These are phyloP conservation scores for Saccopteryx bilineata DNA, from an alignment of 2,113 vertebrate species.

Conservation along the genomic window DNA sequence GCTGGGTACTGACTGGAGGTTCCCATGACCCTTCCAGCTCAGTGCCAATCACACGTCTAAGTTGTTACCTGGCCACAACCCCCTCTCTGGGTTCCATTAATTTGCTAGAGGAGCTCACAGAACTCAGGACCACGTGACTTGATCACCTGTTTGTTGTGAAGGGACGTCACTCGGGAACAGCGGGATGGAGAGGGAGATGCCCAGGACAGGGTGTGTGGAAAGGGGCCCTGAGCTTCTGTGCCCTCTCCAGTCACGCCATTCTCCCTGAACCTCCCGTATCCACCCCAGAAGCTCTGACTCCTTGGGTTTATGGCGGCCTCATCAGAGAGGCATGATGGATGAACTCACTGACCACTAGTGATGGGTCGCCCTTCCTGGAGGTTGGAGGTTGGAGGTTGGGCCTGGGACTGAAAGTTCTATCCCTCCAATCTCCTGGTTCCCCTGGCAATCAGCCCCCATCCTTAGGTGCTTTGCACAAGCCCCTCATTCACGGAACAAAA, in stretches of 20 bases:
- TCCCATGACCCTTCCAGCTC: background rate
- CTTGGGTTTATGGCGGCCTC: background rate
- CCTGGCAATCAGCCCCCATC: background rate
- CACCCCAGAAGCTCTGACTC: background rate
- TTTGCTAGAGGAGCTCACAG: background rate
- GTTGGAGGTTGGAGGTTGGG: background rate
- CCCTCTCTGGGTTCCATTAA: background rate
- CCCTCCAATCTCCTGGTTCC: background rate
- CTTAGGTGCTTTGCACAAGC: background rate
- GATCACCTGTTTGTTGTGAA: background rate
- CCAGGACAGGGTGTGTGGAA: no score
- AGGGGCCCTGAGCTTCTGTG: no score
- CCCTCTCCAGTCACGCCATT: background rate
- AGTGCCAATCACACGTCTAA: background rate
- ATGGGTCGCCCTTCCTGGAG: no score
- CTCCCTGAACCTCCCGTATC: no score
- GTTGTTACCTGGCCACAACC: no score
- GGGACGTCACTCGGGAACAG: background rate
- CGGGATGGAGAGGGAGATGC: background rate
- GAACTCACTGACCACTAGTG: no score
- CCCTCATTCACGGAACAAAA: background rate
- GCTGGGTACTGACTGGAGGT: background rate
- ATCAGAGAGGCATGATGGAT: fast-evolving
- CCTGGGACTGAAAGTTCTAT: background rate
- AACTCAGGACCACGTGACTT: background rate